These are phyloP conservation scores for Malacosoma neustria DNA, from an alignment of 2,888 invertebrate genomes.

Conservation along the genomic window DNA sequence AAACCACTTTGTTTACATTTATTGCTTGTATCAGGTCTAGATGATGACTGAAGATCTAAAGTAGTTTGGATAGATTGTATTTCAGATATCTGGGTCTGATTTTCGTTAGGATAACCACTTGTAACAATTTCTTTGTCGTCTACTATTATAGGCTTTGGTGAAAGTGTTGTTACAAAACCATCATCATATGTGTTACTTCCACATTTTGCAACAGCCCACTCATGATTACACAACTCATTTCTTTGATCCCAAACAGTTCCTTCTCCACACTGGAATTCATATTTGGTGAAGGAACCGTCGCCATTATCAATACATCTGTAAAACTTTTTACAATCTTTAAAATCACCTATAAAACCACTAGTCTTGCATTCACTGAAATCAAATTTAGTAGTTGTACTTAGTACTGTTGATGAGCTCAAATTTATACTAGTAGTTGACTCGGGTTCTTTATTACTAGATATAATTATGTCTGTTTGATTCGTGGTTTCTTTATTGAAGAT, in stretches of 20 bases:
- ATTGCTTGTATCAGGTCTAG: constrained; percentile 10
- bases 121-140: background rate
- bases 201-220: constrained; percentile 54
- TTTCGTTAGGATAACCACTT: constrained; percentile 1
- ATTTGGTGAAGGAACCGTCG: constrained; percentile 72
- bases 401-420: background rate
- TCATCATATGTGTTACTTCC: constrained; percentile 14
- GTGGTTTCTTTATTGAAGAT: constrained; percentile 15
- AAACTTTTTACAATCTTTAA: constrained; percentile 76
- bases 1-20: constrained; percentile 72
- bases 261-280: constrained; percentile 79
- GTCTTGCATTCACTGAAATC: background rate
- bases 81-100: too few species aligned
- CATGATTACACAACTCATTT: constrained; percentile 74
- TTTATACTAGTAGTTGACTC: background rate
- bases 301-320: constrained; percentile 79
- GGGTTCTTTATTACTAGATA: background rate
- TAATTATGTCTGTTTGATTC: background rate
- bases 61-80: constrained; percentile 12
- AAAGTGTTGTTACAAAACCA: constrained; percentile 14
- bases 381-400: background rate
- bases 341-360: constrained; percentile 74
- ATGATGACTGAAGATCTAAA: constrained; percentile 10
- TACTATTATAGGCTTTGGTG: constrained; percentile 9
- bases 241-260: constrained; percentile 78